Evolutionary conservation across 2,113 vertebrate genomes (phyloP).

Genomic region (Grantiella picta): DNA sequence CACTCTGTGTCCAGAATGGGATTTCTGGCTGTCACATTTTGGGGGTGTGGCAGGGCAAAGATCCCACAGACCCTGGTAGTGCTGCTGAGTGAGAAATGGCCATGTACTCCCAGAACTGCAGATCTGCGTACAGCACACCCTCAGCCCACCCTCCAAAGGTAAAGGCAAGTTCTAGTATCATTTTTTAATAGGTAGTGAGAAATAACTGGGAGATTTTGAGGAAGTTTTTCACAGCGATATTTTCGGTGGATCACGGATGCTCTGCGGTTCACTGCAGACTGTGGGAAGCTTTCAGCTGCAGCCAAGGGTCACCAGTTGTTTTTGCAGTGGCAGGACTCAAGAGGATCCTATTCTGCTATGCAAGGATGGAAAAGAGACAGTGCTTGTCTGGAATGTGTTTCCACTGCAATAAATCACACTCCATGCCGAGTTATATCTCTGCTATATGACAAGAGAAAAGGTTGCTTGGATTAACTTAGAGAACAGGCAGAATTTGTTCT

Average conservation of each 20-base stretch:
- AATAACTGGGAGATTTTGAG: neutral
- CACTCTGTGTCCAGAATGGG: neutral
- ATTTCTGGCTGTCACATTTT: neutral
- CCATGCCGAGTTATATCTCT: neutral
- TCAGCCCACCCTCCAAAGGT: neutral
- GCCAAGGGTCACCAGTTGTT: neutral
- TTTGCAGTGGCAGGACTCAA: neutral
- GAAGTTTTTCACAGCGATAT: neutral
- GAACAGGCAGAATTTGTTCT: neutral
- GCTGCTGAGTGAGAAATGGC: neutral
- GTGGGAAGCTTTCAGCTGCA: neutral
- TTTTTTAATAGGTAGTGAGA: neutral
- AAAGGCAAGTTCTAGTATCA: accelerated
- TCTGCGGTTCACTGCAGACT: neutral
- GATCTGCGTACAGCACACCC: neutral
- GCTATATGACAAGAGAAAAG: neutral
- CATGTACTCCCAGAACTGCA: neutral
- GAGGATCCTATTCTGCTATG: neutral
- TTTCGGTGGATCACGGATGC: neutral
- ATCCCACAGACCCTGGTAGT: neutral
- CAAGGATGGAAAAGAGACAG: neutral
- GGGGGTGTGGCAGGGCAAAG: too few species aligned
- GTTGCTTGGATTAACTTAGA: neutral
- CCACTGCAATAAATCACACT: neutral
- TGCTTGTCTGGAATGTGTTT: neutral